Conservation (phyloP, 2,888 invertebrate genomes). For the Dasypolia templi region DNA sequence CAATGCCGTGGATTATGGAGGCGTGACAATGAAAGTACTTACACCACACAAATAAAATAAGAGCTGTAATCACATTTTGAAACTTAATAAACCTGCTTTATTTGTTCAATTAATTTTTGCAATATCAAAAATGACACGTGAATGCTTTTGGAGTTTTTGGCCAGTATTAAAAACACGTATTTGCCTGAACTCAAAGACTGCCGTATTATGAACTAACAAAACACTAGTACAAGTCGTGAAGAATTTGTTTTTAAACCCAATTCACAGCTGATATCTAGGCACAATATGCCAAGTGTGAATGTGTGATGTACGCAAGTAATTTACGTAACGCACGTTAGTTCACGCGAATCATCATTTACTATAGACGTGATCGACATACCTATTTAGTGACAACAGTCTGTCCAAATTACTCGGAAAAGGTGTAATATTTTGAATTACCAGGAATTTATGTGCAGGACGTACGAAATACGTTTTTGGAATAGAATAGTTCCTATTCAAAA, state of each 20-base stretch:
- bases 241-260: conserved; percentile 67
- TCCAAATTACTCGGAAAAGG: conserved; percentile 66
- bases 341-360: conserved; percentile 56
- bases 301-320: conserved; percentile 68
- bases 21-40: background rate
- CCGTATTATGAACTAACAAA: conserved; percentile 12
- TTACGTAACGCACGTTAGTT: conserved; percentile 66
- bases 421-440: conserved; percentile 57
- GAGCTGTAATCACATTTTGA: background rate
- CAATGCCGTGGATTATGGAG: conserved; percentile 1
- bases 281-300: conserved; percentile 66
- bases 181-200: background rate
- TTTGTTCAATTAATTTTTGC: background rate
- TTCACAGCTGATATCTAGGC: conserved; percentile 67
- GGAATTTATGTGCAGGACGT: conserved; percentile 45
- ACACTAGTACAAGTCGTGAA: conserved; percentile 30
- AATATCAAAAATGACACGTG: conserved; percentile 3
- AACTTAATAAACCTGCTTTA: background rate
- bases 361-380: conserved; percentile 69
- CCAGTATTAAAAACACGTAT: background rate
- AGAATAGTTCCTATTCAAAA: conserved; percentile 47
- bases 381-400: conserved; percentile 52
- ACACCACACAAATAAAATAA: background rate
- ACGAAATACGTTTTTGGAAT: conserved; percentile 51
- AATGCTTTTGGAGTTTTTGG: background rate